A percentile compares a stretch with the other conserved stretches of the same genome.
These are phyloP conservation scores for Cyprinus carpio DNA, from an alignment of 2,113 vertebrate genomes.

Conservation along the genomic window DNA sequence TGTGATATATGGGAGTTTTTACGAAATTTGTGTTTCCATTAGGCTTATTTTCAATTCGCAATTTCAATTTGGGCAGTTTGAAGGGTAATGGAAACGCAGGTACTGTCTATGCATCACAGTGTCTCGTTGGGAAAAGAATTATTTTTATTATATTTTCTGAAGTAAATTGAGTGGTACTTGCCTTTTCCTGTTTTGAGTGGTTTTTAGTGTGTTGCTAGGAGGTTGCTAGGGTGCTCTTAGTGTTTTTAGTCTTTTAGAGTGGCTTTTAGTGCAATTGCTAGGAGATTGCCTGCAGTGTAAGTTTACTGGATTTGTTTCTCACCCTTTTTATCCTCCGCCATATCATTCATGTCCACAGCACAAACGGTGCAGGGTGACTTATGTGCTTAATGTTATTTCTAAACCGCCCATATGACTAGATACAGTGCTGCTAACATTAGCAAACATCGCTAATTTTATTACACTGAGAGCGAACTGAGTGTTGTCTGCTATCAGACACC, in stretches of 20 bases:
- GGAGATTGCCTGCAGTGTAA: not conserved
- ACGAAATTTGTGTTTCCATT: too few species aligned
- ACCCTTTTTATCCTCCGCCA: not conserved
- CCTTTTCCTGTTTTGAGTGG: too few species aligned
- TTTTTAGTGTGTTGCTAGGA: too few species aligned
- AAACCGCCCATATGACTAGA: too few species aligned
- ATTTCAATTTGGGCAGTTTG: too few species aligned
- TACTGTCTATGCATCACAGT: too few species aligned
- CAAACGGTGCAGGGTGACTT: not conserved
- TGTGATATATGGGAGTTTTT: too few species aligned
- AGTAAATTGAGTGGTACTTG: too few species aligned
- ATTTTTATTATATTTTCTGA: too few species aligned
- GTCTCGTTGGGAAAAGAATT: too few species aligned
- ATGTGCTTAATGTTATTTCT: not conserved
- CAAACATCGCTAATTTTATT: not conserved
- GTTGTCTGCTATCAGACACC: not conserved
- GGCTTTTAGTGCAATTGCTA: not conserved
- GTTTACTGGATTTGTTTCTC: not conserved
- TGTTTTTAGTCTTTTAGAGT: not conserved
- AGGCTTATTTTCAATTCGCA: too few species aligned
- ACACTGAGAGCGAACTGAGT: not conserved
- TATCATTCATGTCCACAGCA: not conserved
- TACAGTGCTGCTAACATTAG: not conserved
- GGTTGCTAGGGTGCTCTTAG: not conserved
- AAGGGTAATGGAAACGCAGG: too few species aligned